These are phyloP conservation scores for Mobula birostris DNA, from an alignment of 2,113 vertebrate species.

Conservation along the genomic window DNA sequence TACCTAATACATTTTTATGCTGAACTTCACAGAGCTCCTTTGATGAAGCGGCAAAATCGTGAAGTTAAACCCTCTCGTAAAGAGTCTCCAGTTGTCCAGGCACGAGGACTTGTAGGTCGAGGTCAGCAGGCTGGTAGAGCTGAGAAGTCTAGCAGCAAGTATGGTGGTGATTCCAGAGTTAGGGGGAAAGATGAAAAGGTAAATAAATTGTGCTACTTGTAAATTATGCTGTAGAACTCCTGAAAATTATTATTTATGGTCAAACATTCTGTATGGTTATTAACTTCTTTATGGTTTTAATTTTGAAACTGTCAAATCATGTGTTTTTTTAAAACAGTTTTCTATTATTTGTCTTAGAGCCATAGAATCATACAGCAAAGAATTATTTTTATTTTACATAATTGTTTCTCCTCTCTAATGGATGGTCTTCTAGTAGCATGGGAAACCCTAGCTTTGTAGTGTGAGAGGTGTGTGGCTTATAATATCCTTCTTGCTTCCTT, in stretches of 20 bases:
- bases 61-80: slow-evolving; percentile 72
- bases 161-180: slow-evolving; percentile 58
- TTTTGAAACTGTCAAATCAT: background rate
- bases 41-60: slow-evolving; percentile 71
- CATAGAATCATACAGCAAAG: no score
- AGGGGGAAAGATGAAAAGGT: slow-evolving; percentile 84
- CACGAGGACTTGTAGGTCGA: slow-evolving; percentile 64
- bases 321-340: background rate
- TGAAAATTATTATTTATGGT: background rate
- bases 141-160: slow-evolving; percentile 59
- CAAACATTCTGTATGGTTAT: background rate
- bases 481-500: background rate
- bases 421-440: background rate
- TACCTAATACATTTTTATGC: background rate
- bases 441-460: background rate
- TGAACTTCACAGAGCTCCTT: slow-evolving; percentile 60
- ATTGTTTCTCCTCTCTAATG: background rate
- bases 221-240: background rate
- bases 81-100: slow-evolving; percentile 72
- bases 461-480: background rate
- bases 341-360: background rate
- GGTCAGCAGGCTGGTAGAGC: slow-evolving; percentile 61
- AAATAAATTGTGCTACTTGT: slow-evolving; percentile 28
- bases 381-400: no score
- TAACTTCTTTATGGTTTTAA: background rate